These are phyloP conservation scores for Ctenochaetus hawaiiensis DNA, from an alignment of 2,797 vertebrate genomes.

Conservation along the genomic window DNA sequence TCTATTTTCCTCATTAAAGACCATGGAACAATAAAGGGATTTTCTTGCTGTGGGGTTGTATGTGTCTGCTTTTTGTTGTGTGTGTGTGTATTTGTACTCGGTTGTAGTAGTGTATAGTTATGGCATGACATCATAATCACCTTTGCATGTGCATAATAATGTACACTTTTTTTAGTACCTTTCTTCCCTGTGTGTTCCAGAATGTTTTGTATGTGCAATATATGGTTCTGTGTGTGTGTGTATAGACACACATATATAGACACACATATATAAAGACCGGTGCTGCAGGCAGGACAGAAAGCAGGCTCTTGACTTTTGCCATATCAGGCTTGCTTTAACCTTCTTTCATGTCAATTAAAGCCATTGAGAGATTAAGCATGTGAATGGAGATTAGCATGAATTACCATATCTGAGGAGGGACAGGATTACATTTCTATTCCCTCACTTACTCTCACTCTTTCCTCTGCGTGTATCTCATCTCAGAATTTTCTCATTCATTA, in stretches of 20 bases:
- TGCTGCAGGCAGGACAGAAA: constrained; percentile 30
- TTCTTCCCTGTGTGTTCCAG: background rate
- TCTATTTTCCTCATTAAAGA: constrained; percentile 54
- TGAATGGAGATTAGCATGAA: constrained; percentile 78
- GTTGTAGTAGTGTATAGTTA: background rate
- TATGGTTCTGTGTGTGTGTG: background rate
- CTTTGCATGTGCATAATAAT: constrained; percentile 12
- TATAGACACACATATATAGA: background rate
- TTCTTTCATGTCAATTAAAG: constrained; percentile 81
- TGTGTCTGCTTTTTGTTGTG: constrained; percentile 22
- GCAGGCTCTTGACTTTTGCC: constrained; percentile 59
- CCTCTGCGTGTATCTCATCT: constrained; percentile 27
- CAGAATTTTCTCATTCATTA: constrained; percentile 7
- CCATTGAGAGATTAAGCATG: constrained; percentile 81
- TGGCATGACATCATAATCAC: constrained; percentile 20
- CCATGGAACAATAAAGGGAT: constrained; percentile 32
- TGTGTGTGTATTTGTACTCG: constrained; percentile 19
- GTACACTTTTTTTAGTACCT: background rate
- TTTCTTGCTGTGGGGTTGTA: constrained; percentile 33
- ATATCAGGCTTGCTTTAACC: constrained; percentile 56
- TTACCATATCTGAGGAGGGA: constrained; percentile 73
- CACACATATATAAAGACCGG: background rate
- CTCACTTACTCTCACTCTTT: constrained; percentile 16
- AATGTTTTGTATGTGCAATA: background rate
- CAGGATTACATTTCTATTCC: constrained; percentile 54